Percentiles rank a stretch among this genome's conserved stretches.
phyloP scores from a whole-genome alignment of 2,113 vertebrate genomes.

The Pelusios castaneus region DNA sequence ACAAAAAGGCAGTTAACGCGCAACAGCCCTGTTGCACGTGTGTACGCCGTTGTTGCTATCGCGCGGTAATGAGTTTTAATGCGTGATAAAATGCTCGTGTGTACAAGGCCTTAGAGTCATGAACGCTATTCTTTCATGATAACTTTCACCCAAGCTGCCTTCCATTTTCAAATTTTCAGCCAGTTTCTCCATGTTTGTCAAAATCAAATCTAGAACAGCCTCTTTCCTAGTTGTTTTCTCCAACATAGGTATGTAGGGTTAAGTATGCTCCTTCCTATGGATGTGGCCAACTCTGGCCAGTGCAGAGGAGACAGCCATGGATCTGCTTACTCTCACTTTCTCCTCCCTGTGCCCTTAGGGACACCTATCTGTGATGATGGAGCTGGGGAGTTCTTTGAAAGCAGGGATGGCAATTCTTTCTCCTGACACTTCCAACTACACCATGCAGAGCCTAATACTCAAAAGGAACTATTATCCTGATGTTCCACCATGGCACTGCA shows the following conservation, averaged over 20 bases:
- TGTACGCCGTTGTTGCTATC: too few relatives aligned
- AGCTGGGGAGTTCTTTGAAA: neutral
- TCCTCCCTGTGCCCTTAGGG: neutral
- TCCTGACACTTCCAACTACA: accelerated
- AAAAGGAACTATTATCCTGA: neutral
- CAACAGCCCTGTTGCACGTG: too few relatives aligned
- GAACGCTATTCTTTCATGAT: neutral
- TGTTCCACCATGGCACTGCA: neutral
- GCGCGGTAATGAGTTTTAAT: too few relatives aligned
- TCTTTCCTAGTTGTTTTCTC: neutral
- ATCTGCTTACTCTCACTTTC: neutral
- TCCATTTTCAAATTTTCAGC: neutral
- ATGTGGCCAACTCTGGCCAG: neutral
- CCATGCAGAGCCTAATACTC: neutral
- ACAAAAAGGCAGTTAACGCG: too few relatives aligned
- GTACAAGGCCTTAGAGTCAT: neutral
- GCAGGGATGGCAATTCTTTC: neutral
- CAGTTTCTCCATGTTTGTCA: too few relatives aligned
- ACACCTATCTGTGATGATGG: neutral
- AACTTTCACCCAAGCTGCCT: neutral
- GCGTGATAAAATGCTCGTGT: too few relatives aligned
- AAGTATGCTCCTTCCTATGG: neutral
- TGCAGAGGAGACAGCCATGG: neutral
- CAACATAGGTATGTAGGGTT: neutral
- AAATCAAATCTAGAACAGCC: neutral